A percentile compares a stretch with the other conserved stretches of the same genome.
Conservation (phyloP, 2,797 vertebrate genomes). For the Platyrinchus mystaceus region DNA sequence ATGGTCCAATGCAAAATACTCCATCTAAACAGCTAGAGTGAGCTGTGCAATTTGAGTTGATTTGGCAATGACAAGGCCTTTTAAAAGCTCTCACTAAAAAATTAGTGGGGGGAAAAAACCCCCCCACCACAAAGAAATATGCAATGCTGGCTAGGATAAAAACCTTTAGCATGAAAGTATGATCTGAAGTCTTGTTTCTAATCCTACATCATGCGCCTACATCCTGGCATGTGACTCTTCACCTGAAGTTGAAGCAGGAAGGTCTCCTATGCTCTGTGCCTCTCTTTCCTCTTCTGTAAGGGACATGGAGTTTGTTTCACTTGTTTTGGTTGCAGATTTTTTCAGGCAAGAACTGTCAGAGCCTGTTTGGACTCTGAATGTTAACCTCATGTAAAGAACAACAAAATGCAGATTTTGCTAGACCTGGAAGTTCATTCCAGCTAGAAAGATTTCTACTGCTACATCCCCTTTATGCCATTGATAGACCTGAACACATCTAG, state of each 20-base stretch:
- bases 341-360: background rate
- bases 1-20: background rate
- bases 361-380: background rate
- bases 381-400: background rate
- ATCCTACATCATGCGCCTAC: background rate
- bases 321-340: background rate
- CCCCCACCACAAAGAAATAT: background rate
- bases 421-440: background rate
- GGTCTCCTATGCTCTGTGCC: background rate
- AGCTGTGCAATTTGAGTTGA: background rate
- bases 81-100: background rate
- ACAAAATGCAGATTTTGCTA: background rate
- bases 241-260: background rate
- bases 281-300: background rate
- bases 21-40: background rate
- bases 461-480: background rate
- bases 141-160: background rate
- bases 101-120: rapidly evolving
- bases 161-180: background rate
- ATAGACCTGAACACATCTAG: background rate
- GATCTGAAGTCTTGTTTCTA: background rate
- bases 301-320: background rate
- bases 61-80: background rate
- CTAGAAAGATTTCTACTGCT: background rate
- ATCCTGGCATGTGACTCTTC: background rate